Conservation (phyloP, 1,140 invertebrate species). For the Drosophila mayri region DNA sequence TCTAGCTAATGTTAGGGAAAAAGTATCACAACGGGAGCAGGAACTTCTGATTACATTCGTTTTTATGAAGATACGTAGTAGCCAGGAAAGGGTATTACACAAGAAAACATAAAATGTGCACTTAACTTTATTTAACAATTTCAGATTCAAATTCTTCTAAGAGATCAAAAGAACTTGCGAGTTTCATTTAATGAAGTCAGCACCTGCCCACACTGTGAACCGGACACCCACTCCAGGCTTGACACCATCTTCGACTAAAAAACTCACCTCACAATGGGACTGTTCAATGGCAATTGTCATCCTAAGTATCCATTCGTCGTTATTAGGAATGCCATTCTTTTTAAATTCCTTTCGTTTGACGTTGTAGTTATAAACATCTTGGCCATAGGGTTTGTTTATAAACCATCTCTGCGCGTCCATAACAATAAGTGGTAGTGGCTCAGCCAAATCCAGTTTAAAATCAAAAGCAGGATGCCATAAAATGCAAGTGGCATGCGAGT, state of each 20-base stretch:
- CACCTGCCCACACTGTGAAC: slow-evolving; percentile 44
- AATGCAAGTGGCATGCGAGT: slow-evolving; percentile 66
- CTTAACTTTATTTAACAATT: not conserved
- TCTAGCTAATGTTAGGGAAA: slow-evolving; percentile 3
- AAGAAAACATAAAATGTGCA: too few species aligned
- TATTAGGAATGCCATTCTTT: slow-evolving; percentile 17
- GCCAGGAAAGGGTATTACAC: slow-evolving; percentile 22
- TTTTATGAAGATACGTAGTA: not conserved
- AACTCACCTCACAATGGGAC: slow-evolving; percentile 71
- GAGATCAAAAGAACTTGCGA: slow-evolving; percentile 8
- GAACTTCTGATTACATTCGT: slow-evolving; percentile 36
- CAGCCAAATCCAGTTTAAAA: slow-evolving; percentile 24
- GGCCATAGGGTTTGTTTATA: not conserved
- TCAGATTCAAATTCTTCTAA: slow-evolving; percentile 16
- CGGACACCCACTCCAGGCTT: slow-evolving; percentile 42
- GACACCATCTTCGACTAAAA: slow-evolving; percentile 37
- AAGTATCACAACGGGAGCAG: not conserved
- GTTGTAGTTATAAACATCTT: slow-evolving; percentile 48
- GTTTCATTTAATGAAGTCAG: slow-evolving; percentile 12
- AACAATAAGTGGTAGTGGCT: slow-evolving; percentile 31
- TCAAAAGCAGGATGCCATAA: slow-evolving; percentile 62
- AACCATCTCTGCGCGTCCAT: slow-evolving; percentile 47
- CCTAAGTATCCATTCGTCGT: slow-evolving; percentile 57
- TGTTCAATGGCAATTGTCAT: slow-evolving; percentile 64
- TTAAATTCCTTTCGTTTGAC: slow-evolving; percentile 37